A percentile compares a stretch with the other conserved stretches of the same genome.
These are phyloP conservation scores for Thryonomys swinderianus DNA, from an alignment of 2,113 vertebrate species.

Conservation along the genomic window DNA sequence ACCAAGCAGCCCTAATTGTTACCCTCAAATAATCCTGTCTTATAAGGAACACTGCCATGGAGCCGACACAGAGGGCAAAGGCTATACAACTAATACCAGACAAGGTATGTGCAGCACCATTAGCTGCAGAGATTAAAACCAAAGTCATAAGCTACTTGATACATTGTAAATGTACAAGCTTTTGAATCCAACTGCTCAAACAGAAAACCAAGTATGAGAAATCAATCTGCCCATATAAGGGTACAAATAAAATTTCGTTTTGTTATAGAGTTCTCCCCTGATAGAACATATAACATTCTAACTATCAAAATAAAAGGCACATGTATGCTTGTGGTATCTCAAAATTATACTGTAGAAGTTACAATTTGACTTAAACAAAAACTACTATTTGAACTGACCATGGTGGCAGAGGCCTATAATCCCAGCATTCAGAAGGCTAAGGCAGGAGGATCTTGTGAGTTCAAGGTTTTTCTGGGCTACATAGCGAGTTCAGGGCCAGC, in stretches of 20 bases:
- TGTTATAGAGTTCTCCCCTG: not conserved
- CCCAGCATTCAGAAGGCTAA: no score
- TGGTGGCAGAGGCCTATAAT: no score
- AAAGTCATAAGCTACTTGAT: not conserved
- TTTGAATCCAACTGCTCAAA: slow-evolving; percentile 31
- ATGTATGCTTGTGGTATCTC: not conserved
- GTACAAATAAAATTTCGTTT: not conserved
- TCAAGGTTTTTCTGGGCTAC: no score
- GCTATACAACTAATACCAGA: not conserved
- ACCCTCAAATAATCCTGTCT: not conserved
- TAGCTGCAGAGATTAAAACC: slow-evolving; percentile 16
- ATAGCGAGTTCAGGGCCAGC: no score
- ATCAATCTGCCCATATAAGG: not conserved
- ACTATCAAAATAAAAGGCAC: not conserved
- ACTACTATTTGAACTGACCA: not conserved
- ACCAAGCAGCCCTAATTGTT: not conserved
- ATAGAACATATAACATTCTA: not conserved
- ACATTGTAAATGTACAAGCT: not conserved
- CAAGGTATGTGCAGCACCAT: not conserved
- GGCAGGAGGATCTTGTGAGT: no score
- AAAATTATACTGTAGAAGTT: not conserved
- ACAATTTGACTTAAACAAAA: not conserved
- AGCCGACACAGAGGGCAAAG: not conserved
- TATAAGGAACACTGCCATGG: not conserved
- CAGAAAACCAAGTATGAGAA: not conserved